Conservation (phyloP, 2,888 invertebrate genomes). For the Drosophila crucigera region DNA sequence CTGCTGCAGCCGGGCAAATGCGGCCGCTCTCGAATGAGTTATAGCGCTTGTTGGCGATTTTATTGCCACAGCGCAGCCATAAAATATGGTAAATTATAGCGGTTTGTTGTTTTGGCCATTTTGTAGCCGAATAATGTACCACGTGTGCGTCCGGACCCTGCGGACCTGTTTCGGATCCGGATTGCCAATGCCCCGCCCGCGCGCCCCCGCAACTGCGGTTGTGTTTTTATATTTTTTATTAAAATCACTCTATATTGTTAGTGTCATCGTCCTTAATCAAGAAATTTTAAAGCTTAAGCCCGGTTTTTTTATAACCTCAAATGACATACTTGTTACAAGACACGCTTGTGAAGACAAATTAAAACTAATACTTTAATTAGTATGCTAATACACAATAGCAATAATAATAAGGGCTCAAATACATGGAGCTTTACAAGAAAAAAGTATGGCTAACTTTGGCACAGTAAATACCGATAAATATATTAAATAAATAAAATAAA, state of each 20-base stretch:
- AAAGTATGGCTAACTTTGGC: neutral
- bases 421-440: neutral
- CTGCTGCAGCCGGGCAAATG: conserved; percentile 28
- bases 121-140: conserved; percentile 84
- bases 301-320: neutral
- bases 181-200: conserved; percentile 39
- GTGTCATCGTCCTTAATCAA: conserved; percentile 7
- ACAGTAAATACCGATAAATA: neutral
- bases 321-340: neutral
- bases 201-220: conserved; percentile 57
- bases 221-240: conserved; percentile 50
- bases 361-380: neutral
- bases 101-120: conserved; percentile 85
- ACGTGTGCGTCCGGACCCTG: conserved; percentile 75
- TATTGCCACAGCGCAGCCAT: conserved; percentile 85
- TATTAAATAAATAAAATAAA: too few species aligned
- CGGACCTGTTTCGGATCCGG: conserved; percentile 67
- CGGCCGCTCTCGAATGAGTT: conserved; percentile 83
- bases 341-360: neutral
- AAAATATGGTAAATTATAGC: conserved; percentile 85
- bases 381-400: neutral
- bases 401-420: neutral
- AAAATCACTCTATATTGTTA: conserved; percentile 27
- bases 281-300: conserved; percentile 3
- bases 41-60: conserved; percentile 84